Evolutionary conservation across 2,113 vertebrate species (phyloP), one percentile per base, ranked within the genome.

Genomic region (Gavia stellata): DNA sequence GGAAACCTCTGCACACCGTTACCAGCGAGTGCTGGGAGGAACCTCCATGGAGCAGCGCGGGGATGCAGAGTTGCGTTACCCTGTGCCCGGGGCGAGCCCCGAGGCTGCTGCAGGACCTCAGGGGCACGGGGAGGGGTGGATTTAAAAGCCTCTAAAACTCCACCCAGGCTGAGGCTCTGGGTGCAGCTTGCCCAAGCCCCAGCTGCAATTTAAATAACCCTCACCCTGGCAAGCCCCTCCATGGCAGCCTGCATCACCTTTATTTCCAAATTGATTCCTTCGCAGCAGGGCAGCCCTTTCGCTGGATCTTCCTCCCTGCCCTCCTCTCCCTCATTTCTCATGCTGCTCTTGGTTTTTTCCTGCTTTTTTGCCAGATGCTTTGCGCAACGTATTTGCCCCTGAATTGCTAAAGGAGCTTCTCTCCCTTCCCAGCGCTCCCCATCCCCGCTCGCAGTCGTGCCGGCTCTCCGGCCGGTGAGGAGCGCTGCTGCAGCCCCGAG

Each of bases 391-490:
- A 1, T 81, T 34, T 59, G 31, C 12, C 36, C 55, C 36, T 4
- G 24, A 21, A 3, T 16, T 16, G 13, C 23, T 36, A 0, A 2
- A 0, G 62, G 31, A 31, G 33, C n/a, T 52, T 49, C 62, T 68
- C 21, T 10, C 19, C 87, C 42, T 17, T 19, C n/a, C 56, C 66
- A n/a, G 65, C 3, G 5, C 40, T 38, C 25, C 68, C 44, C 25
- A 3, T 25, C 40, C 14, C 50, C 7, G 4, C 40, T 9, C 2
- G 1, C 45, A 4, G 68, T 1, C 23, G 7, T 31, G 29, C 68
- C 0, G 0, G 34, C 2, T 52, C 33, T 38, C 55, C 1, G 1
- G 53, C 1, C 4, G 1, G 9, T 0, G 21, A 28, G 55, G 10
- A 14, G 26, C 1, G 47, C 38, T 14, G 47, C 68, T 36, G 67